These are phyloP conservation scores for Ctenopoma kingsleyae DNA, from an alignment of 2,797 vertebrate genomes.

Conservation along the genomic window DNA sequence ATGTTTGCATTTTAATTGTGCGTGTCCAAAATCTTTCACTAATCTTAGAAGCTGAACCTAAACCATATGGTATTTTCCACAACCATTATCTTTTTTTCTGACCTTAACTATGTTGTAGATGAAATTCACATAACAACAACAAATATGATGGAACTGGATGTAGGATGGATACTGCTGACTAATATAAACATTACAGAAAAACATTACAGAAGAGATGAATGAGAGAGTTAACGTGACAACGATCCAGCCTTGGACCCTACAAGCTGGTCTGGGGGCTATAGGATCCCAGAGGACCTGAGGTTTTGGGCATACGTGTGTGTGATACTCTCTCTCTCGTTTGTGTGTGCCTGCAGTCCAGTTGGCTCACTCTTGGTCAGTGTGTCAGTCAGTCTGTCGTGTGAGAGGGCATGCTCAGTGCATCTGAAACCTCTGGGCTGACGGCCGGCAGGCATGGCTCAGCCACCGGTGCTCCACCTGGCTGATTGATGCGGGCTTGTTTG, in stretches of 20 bases:
- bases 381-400: slow-evolving; percentile 69
- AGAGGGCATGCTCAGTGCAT: slow-evolving; percentile 64
- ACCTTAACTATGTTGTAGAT: background rate
- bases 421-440: slow-evolving; percentile 69
- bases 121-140: background rate
- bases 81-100: background rate
- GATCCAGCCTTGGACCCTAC: slow-evolving; percentile 32
- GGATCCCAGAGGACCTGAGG: slow-evolving; percentile 31
- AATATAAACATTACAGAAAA: background rate
- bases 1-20: no score
- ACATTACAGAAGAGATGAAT: no score
- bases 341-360: slow-evolving; percentile 43
- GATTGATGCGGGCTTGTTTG: slow-evolving; percentile 77
- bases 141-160: no score
- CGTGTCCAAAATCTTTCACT: no score
- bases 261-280: slow-evolving; percentile 21
- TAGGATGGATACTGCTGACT: no score
- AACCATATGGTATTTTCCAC: background rate
- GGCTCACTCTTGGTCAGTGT: slow-evolving; percentile 57
- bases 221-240: slow-evolving; percentile 13
- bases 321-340: slow-evolving; percentile 1
- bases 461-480: slow-evolving; percentile 72
- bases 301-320: slow-evolving; percentile 26
- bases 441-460: slow-evolving; percentile 63
- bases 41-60: no score